Evolutionary conservation across 1,140 invertebrate species (phyloP).

Genomic region (Hormaphis cornu): DNA sequence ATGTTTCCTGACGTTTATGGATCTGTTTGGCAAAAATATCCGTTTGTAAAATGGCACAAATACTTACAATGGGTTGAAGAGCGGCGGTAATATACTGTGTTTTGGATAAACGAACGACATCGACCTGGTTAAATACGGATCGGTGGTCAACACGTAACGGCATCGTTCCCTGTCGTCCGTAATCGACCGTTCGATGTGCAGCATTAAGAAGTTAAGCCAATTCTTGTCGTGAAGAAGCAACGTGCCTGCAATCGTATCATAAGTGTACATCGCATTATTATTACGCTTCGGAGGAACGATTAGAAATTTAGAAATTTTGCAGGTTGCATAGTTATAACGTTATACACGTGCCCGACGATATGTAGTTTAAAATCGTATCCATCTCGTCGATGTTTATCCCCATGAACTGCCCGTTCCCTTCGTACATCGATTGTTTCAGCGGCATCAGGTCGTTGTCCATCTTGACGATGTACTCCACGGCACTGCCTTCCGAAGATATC

Average conservation of each 20-base stretch:
- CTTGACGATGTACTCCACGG: conserved; percentile 55
- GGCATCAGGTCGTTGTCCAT: conserved; percentile 43
- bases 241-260: conserved; percentile 17
- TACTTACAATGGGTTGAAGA: conserved; percentile 61
- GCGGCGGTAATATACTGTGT: conserved; percentile 47
- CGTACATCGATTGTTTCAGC: conserved; percentile 36
- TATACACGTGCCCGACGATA: background rate
- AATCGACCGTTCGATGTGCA: conserved; percentile 50
- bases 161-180: conserved; percentile 54
- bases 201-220: conserved; percentile 54
- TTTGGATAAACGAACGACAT: conserved; percentile 60
- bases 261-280: too few relatives aligned
- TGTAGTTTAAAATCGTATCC: background rate
- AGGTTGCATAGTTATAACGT: too few relatives aligned
- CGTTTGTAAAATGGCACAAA: background rate
- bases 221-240: conserved; percentile 55
- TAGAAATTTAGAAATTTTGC: too few relatives aligned
- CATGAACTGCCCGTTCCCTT: conserved; percentile 37
- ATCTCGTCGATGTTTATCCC: conserved; percentile 12
- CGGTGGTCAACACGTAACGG: conserved; percentile 59
- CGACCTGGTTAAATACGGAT: conserved; percentile 51
- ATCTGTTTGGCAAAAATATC: too few relatives aligned
- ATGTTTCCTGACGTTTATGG: too few relatives aligned
- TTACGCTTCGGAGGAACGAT: too few relatives aligned
- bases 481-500: conserved; percentile 55